Evolutionary conservation across 2,888 invertebrate genomes (phyloP).

Genomic region (Syritta pipiens): DNA sequence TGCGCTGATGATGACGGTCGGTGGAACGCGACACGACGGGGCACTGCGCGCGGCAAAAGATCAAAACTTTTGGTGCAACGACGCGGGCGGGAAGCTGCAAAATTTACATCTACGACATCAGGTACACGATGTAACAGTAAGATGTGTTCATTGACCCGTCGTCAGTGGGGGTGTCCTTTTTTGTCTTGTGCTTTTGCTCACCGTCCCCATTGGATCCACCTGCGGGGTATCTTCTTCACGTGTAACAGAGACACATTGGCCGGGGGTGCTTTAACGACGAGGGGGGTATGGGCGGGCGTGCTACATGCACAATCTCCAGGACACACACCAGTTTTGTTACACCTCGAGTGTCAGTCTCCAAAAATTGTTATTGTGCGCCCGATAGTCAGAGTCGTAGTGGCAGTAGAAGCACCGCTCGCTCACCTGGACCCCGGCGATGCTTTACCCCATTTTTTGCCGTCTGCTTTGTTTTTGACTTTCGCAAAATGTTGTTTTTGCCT

Average conservation of each 20-base stretch:
- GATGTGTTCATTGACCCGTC: constrained; percentile 58
- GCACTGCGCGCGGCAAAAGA: constrained; percentile 11
- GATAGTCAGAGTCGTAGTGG: too few relatives aligned
- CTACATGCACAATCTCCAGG: constrained; percentile 23
- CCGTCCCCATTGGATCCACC: background rate
- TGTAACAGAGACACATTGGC: constrained; percentile 31
- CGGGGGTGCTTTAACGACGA: constrained; percentile 33
- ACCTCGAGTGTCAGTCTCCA: constrained; percentile 46
- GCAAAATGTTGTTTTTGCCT: constrained; percentile 58
- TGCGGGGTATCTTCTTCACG: background rate
- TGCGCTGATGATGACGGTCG: constrained; percentile 9
- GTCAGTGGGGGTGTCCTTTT: constrained; percentile 5
- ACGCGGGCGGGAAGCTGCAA: constrained; percentile 27
- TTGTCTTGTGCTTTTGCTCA: background rate
- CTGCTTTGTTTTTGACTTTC: constrained; percentile 48
- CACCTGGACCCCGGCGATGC: too few relatives aligned
- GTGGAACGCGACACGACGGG: background rate
- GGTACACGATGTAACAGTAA: constrained; percentile 29
- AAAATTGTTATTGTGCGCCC: constrained; percentile 45
- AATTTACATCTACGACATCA: constrained; percentile 45
- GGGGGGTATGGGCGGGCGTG: constrained; percentile 9
- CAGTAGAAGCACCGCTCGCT: too few relatives aligned
- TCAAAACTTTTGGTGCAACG: constrained; percentile 37
- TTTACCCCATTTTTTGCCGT: background rate
- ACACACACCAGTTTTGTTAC: constrained; percentile 39